phyloP scores from a whole-genome alignment of 1,140 invertebrate genomes.

The Lepeophtheirus salmonis region DNA sequence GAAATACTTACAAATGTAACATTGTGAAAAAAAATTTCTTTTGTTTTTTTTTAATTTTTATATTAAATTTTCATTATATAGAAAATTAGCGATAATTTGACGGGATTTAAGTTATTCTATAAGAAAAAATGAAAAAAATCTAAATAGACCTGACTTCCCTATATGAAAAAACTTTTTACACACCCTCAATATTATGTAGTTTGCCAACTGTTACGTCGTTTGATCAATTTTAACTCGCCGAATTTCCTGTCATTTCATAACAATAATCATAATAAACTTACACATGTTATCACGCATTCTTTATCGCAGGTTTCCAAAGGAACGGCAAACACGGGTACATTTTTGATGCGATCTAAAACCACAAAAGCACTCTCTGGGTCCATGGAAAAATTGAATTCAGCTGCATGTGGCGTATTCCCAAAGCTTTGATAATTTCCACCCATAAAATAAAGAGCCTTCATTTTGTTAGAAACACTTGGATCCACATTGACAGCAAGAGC shows the following conservation, averaged over 20 bases:
- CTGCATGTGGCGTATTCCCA: slow-evolving; percentile 33
- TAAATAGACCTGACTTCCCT: not conserved
- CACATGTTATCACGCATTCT: slow-evolving; percentile 15
- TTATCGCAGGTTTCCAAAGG: slow-evolving; percentile 26
- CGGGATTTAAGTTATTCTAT: not conserved
- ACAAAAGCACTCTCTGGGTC: slow-evolving; percentile 43
- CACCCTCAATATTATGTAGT: not conserved
- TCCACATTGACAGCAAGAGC: slow-evolving; percentile 38
- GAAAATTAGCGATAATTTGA: too few species aligned
- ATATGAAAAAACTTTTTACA: not conserved
- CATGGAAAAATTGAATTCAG: slow-evolving; percentile 44
- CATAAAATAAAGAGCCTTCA: slow-evolving; percentile 37
- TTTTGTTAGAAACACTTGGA: slow-evolving; percentile 31
- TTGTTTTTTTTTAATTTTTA: too few species aligned
- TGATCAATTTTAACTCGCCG: not conserved
- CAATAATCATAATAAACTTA: slow-evolving; percentile 10
- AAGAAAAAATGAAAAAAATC: not conserved
- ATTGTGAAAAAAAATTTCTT: too few species aligned
- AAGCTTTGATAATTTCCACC: slow-evolving; percentile 36
- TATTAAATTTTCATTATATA: too few species aligned
- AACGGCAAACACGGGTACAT: slow-evolving; percentile 23
- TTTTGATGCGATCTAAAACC: slow-evolving; percentile 27
- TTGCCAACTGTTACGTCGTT: not conserved
- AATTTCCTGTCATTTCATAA: not conserved
- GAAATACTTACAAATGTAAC: too few species aligned